Percentiles rank a stretch among this genome's conserved stretches.
phyloP scores from a whole-genome alignment of 2,113 vertebrate species.

The Takifugu flavidus region DNA sequence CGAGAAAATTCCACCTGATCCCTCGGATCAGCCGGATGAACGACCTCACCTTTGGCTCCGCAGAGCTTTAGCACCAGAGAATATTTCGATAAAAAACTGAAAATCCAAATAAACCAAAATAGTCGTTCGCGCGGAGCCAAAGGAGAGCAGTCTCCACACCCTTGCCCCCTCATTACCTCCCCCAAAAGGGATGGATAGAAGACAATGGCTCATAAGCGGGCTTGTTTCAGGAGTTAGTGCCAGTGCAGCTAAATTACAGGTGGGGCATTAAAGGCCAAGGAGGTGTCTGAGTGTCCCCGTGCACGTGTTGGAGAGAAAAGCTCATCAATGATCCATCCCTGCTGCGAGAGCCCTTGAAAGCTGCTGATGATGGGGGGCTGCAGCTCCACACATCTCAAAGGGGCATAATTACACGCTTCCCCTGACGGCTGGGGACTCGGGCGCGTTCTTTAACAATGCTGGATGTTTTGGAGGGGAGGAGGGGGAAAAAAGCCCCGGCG shows the following conservation, averaged over 20 bases:
- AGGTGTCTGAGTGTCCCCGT: background rate
- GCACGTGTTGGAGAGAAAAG: constrained; percentile 2
- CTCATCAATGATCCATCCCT: background rate
- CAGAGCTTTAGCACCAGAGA: no score
- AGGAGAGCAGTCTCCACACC: background rate
- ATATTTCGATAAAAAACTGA: no score
- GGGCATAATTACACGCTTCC: constrained; percentile 58
- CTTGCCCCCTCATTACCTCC: constrained; percentile 15
- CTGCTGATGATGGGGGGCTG: constrained; percentile 32
- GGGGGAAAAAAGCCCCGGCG: constrained; percentile 30
- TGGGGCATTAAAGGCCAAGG: constrained; percentile 8
- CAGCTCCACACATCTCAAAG: constrained; percentile 36
- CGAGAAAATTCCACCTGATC: no score
- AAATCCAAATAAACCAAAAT: background rate
- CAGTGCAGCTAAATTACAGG: constrained; percentile 36
- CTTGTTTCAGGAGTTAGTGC: constrained; percentile 28
- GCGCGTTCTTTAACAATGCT: constrained; percentile 17
- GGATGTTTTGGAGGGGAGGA: constrained; percentile 1
- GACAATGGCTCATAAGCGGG: constrained; percentile 40
- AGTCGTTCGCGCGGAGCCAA: constrained; percentile 9
- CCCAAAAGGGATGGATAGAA: constrained; percentile 35
- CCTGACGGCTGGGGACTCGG: constrained; percentile 14
- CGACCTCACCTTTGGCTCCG: no score
- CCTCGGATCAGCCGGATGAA: no score
- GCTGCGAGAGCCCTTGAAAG: constrained; percentile 24